These are phyloP conservation scores for Corythaeola cristata DNA, from an alignment of 2,113 vertebrate species.

Conservation along the genomic window DNA sequence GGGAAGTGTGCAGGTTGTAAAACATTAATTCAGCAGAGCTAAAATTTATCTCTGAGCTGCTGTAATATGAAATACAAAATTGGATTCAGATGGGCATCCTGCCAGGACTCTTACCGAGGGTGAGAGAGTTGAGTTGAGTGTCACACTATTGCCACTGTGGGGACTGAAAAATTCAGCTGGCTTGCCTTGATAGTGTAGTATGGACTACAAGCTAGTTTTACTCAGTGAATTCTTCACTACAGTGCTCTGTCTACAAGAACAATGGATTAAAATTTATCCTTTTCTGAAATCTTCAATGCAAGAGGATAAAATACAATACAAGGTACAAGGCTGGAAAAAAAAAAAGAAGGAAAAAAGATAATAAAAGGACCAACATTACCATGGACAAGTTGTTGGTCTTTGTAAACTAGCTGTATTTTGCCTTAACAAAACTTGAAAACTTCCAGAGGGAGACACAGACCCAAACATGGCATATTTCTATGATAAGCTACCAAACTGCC, in stretches of 20 bases:
- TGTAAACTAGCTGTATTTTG: neutral
- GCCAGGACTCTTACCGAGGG: neutral
- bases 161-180: neutral
- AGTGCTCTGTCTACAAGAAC: neutral
- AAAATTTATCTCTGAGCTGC: neutral
- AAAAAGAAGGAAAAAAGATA: neutral
- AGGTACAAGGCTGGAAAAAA: neutral
- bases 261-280: neutral
- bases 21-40: slow-evolving; percentile 3
- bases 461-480: neutral
- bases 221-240: neutral
- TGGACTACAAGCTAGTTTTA: neutral
- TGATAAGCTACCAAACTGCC: neutral
- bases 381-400: neutral
- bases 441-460: neutral
- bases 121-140: neutral
- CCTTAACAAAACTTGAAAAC: neutral
- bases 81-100: neutral
- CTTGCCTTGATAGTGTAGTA: neutral
- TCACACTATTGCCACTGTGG: neutral
- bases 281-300: neutral
- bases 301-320: neutral
- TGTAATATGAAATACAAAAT: neutral
- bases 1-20: neutral
- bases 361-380: neutral